Evolutionary conservation across 1,140 invertebrate species (phyloP).

Genomic region (Monomorium pharaonis): DNA sequence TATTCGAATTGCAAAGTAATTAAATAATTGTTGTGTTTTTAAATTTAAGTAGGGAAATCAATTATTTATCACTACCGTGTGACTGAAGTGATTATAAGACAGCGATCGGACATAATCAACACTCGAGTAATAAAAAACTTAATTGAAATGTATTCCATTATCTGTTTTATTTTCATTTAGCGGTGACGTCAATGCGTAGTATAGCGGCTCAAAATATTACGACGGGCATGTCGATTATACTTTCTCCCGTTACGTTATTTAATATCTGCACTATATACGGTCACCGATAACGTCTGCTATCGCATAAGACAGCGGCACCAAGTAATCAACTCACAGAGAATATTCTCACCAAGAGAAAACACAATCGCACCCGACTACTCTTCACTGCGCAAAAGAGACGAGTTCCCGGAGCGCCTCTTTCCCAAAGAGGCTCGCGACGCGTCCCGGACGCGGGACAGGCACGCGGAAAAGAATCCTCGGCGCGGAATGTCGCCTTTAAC

Average conservation of each 20-base stretch:
- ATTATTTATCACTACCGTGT: neutral
- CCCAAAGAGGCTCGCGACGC: neutral
- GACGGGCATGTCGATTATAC: neutral
- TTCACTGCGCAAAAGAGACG: conserved; percentile 7
- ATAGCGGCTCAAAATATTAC: neutral
- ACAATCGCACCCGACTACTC: neutral
- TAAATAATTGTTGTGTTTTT: neutral
- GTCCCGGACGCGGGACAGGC: neutral
- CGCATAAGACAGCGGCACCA: neutral
- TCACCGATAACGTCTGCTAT: neutral
- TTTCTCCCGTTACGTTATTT: neutral
- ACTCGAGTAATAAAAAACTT: neutral
- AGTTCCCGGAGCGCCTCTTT: neutral
- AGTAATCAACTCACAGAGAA: neutral
- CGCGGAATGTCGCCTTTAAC: conserved; percentile 23
- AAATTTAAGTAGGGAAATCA: neutral
- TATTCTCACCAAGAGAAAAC: neutral
- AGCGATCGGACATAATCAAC: neutral
- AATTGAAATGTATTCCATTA: neutral
- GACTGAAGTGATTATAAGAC: neutral
- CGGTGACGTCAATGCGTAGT: neutral
- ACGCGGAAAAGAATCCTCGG: conserved; percentile 13
- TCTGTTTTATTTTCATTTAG: neutral
- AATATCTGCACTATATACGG: neutral
- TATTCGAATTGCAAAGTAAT: neutral